Evolutionary conservation across 1,140 invertebrate genomes (phyloP), one percentile per base, ranked within the genome.

Genomic region (Lasioglossum baleicum): DNA sequence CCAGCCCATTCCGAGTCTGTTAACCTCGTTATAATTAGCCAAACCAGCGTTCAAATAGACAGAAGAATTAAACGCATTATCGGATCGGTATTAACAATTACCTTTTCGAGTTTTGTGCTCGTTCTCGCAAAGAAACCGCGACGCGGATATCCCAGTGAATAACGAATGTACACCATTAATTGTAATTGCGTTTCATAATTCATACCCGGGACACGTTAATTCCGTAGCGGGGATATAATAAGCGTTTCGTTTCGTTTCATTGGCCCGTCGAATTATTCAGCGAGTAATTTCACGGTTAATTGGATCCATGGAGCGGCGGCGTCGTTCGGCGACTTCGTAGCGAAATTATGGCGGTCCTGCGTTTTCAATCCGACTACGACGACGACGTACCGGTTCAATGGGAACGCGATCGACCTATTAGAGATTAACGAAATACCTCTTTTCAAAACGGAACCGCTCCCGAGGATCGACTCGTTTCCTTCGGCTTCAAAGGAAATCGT

Each of bases 231-330:
- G 22, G 66, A 79, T 58, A 48, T 73, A 79, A 73, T 79, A 79
- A 79, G 64, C 76, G 76, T 73, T 73, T 65, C 70, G 48, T 65
- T 79, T 66, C 69, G 44, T 48, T 48, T 48, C 44, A 13, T 48
- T 48, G 10, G 68, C 20, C n/a, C 67, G 42, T 35, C 31, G 68
- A 58, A 60, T 77, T 70, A 61, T 77, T 63, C 67, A 68, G 42
- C 10, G n/a, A 44, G 61, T 70, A 73, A 72, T 73, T 79, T 79
- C 48, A 72, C 22, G 69, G 76, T 72, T 72, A 72, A 79, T 79
- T 65, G 69, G 40, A 65, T 63, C 22, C 31, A 40, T 40, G 69
- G 51, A 56, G 22, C 58, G 22, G 58, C 10, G 17, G 65, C 8
- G 44, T 63, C 44, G 66, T 58, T 77, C 66, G 56, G 26, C 26